These are phyloP conservation scores for Drosophila grimshawi DNA, from an alignment of 1,140 invertebrate genomes.

Conservation along the genomic window DNA sequence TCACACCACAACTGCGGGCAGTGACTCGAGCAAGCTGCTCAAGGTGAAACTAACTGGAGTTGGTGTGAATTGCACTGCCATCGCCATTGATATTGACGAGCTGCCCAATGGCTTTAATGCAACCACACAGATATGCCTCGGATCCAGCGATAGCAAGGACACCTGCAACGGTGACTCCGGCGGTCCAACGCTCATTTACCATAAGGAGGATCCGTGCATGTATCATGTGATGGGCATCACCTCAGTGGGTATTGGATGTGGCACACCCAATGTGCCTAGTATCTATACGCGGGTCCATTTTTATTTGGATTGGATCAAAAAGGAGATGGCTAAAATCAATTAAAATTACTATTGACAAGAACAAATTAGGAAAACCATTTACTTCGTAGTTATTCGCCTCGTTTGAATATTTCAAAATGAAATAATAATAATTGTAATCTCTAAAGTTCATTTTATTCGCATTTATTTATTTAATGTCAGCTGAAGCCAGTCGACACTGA, in stretches of 20 bases:
- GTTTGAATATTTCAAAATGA: too few relatives aligned
- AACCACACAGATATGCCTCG: slow-evolving; percentile 88
- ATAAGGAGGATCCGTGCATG: slow-evolving; percentile 61
- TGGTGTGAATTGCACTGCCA: slow-evolving; percentile 54
- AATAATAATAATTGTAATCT: too few relatives aligned
- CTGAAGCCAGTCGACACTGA: too few relatives aligned
- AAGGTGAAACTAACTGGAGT: slow-evolving; percentile 85
- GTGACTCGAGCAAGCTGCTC: slow-evolving; percentile 69
- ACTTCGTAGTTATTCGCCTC: too few relatives aligned
- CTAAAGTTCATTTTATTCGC: too few relatives aligned
- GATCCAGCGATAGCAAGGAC: slow-evolving; percentile 85
- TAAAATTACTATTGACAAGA: too few relatives aligned
- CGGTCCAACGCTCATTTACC: slow-evolving; percentile 67
- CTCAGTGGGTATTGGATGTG: slow-evolving; percentile 63
- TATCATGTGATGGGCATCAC: slow-evolving; percentile 75
- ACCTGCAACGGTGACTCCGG: slow-evolving; percentile 84
- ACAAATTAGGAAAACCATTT: too few relatives aligned
- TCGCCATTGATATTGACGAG: slow-evolving; percentile 48
- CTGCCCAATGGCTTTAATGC: slow-evolving; percentile 84
- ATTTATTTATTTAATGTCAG: too few relatives aligned
- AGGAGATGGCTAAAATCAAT: too few relatives aligned
- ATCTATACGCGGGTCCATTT: slow-evolving; percentile 70
- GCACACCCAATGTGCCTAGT: slow-evolving; percentile 55
- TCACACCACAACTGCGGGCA: slow-evolving; percentile 17
- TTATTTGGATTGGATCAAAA: slow-evolving; percentile 74